Evolutionary conservation across 2,888 invertebrate species (phyloP), one percentile per base, ranked within the genome.

Genomic region (Phortica okadai): DNA sequence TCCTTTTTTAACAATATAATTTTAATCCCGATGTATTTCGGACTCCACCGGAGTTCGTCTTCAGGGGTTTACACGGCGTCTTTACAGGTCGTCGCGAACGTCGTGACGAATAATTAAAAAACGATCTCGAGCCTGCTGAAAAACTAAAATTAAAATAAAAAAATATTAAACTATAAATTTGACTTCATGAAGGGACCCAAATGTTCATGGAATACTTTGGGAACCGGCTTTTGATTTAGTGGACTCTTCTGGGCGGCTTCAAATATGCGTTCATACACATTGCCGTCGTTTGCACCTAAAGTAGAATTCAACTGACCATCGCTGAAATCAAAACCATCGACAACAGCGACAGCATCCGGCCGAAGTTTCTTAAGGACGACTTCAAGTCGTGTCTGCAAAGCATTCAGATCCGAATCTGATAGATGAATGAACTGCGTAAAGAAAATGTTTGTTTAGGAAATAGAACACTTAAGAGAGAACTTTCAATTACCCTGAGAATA

Each of bases 271-370:
- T 96, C 95, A 90, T 97, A 97, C 14, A 96, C 97, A 82, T 95
- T 94, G 0, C 97, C 97, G 91, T 97, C 97, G 90, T 94, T 96
- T 1, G 95, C 93, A 0, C 97, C 97, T 42, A 97, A 91, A 0
- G 95, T 93, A 1, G 96, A 96, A 73, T 93, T 93, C 6, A 97
- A 91, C 79, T 96, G 94, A 89, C 95, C 94, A 88, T 97, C 97
- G 21, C 93, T 92, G 62, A 96, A 94, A 89, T 98, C 98, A 89
- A 98, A 99, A 11, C 96, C 94, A 92, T 99, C 99, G 0, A 98
- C 98, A 45, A 99, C 93, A 0, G 96, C 95, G 0, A 99, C 96
- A 0, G 97, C 97, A 90, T 98, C 95, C 1, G 96, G 96, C 59
- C 98, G 94, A 59, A 99, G 92, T n/a, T 93, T 92, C 1, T 92